Conservation (phyloP, 2,888 invertebrate genomes). For the Sicus ferrugineus region DNA sequence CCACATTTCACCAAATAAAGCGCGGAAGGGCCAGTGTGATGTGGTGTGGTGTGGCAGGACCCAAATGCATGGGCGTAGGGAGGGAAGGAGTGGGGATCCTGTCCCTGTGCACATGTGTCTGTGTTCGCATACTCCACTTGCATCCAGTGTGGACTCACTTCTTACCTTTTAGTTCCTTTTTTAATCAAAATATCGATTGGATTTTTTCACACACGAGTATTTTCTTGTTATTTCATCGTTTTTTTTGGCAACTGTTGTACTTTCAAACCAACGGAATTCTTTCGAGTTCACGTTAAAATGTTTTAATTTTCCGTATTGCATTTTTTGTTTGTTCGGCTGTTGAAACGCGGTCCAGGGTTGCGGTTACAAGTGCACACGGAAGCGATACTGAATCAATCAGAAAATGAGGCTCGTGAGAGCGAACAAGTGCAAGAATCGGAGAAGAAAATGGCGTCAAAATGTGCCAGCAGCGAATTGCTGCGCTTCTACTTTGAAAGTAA, state of each 20-base stretch:
- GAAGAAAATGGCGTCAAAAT: too few species aligned
- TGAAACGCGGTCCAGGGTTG: not conserved
- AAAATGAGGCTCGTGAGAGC: not conserved
- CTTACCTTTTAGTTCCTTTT: not conserved
- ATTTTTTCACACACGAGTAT: conserved; percentile 10
- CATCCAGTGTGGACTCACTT: conserved; percentile 4
- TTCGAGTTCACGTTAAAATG: conserved; percentile 2
- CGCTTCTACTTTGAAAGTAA: too few species aligned
- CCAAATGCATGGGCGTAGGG: too few species aligned
- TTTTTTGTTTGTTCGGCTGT: not conserved
- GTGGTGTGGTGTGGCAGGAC: too few species aligned
- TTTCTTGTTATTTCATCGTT: conserved; percentile 1
- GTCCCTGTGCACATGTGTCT: not conserved
- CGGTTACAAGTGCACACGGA: not conserved
- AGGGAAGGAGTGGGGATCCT: not conserved
- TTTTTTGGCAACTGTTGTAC: not conserved
- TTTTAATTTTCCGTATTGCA: conserved; percentile 14
- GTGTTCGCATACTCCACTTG: not conserved
- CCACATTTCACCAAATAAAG: not conserved
- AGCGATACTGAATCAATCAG: not conserved
- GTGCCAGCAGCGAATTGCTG: too few species aligned
- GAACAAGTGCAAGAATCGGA: too few species aligned
- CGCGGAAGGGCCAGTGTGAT: too few species aligned
- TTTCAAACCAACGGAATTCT: conserved; percentile 12
- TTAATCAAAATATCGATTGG: conserved; percentile 6